Conservation (phyloP, 1,140 invertebrate species). For the Littorina saxatilis region DNA sequence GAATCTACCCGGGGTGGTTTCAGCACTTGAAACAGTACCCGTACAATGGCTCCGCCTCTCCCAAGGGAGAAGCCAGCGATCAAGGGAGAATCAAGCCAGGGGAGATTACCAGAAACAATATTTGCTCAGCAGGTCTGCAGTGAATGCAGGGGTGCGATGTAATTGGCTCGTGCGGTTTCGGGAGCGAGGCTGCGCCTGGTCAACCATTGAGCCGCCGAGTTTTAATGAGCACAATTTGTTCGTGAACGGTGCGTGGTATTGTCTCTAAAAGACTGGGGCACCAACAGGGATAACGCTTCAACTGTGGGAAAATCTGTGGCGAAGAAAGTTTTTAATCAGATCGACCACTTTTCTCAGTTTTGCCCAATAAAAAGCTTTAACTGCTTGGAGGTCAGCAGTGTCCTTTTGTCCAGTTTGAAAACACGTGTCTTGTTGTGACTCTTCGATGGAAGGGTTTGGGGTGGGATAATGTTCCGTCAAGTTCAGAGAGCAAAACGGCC, state of each 20-base stretch:
- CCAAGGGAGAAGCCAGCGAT: background rate
- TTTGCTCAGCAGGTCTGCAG: slow-evolving; percentile 10
- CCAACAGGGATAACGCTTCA: background rate
- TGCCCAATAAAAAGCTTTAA: too few relatives aligned
- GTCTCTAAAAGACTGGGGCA: background rate
- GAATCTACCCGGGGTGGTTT: background rate
- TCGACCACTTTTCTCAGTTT: too few relatives aligned
- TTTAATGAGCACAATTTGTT: slow-evolving; percentile 22
- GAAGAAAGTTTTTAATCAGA: too few relatives aligned
- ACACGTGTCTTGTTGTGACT: too few relatives aligned
- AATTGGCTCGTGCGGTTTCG: slow-evolving; percentile 20
- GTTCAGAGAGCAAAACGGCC: too few relatives aligned
- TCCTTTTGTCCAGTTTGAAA: too few relatives aligned
- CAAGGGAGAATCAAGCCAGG: background rate
- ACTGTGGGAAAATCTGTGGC: too few relatives aligned
- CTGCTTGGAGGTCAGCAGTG: too few relatives aligned
- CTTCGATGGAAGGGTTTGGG: too few relatives aligned
- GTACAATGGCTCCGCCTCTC: background rate
- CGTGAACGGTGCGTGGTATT: background rate
- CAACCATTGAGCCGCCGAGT: background rate
- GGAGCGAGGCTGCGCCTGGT: background rate
- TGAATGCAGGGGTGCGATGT: slow-evolving; percentile 20
- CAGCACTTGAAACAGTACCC: background rate
- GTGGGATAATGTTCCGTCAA: too few relatives aligned
- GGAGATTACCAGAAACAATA: slow-evolving; percentile 22